These are phyloP conservation scores for Channa striata DNA, from an alignment of 2,797 vertebrate genomes.

Conservation along the genomic window DNA sequence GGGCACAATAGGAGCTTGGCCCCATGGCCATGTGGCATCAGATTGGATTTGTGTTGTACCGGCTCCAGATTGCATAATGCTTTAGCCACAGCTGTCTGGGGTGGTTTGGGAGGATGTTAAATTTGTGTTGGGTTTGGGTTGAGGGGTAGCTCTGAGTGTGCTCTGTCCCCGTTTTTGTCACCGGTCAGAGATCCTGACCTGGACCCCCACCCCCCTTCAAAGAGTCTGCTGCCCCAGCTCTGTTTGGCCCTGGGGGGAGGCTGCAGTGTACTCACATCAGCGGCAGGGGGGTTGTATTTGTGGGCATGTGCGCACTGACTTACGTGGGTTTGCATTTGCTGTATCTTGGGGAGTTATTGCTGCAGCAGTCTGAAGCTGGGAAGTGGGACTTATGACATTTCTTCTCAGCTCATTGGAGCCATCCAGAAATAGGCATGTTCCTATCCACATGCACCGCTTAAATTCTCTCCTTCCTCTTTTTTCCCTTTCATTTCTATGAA, in stretches of 20 bases:
- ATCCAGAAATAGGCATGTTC: slow-evolving; percentile 67
- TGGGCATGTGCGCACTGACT: slow-evolving; percentile 2
- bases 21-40: slow-evolving; percentile 50
- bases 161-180: slow-evolving; percentile 29
- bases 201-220: slow-evolving; percentile 23
- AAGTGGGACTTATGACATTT: slow-evolving; percentile 69
- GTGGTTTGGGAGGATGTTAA: slow-evolving; percentile 24
- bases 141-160: slow-evolving; percentile 23
- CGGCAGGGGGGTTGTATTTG: slow-evolving; percentile 36
- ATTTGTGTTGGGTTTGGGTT: slow-evolving; percentile 17
- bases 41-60: slow-evolving; percentile 56
- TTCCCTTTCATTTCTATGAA: neutral
- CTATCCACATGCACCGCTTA: slow-evolving; percentile 43
- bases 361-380: slow-evolving; percentile 55
- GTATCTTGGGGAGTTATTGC: slow-evolving; percentile 59
- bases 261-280: slow-evolving; percentile 48
- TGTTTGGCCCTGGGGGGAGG: slow-evolving; percentile 57
- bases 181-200: slow-evolving; percentile 56
- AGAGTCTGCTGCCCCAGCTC: slow-evolving; percentile 37
- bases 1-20: slow-evolving; percentile 45
- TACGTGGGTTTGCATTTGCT: slow-evolving; percentile 41
- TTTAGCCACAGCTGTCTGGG: slow-evolving; percentile 30
- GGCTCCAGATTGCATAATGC: slow-evolving; percentile 39
- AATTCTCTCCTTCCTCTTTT: slow-evolving; percentile 31
- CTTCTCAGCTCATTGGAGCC: slow-evolving; percentile 61